phyloP scores from a whole-genome alignment of 2,888 invertebrate genomes.

The Aleiodes alternator region DNA sequence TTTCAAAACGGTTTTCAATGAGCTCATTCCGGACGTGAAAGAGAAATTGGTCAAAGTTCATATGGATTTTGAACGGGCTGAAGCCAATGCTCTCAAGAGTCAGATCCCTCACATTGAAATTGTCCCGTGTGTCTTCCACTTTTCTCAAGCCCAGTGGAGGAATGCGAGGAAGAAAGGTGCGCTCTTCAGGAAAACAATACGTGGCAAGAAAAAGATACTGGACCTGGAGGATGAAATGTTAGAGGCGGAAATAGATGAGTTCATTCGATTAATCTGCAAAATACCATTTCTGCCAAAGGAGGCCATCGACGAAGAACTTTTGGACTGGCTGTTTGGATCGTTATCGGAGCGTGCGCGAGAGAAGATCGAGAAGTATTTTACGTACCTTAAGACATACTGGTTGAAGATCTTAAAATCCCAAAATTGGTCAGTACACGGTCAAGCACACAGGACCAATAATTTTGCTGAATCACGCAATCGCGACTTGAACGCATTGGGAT shows the following conservation, averaged over 20 bases:
- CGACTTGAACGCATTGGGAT: neutral
- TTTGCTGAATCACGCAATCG: neutral
- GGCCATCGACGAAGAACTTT: neutral
- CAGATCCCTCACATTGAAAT: neutral
- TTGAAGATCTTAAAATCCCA: neutral
- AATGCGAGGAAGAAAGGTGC: slow-evolving; percentile 1
- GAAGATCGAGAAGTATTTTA: neutral
- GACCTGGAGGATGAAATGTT: neutral
- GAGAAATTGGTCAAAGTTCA: neutral
- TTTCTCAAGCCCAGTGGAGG: neutral
- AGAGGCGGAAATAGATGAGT: neutral
- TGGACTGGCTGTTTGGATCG: too few species aligned
- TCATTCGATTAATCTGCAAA: neutral
- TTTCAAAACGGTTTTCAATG: neutral
- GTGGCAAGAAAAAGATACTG: neutral
- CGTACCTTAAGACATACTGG: neutral
- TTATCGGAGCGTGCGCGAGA: too few species aligned
- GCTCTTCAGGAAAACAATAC: neutral
- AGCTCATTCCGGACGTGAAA: neutral
- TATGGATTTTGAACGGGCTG: neutral
- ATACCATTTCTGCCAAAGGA: neutral
- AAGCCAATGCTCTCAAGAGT: neutral
- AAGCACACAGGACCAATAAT: slow-evolving; percentile 5
- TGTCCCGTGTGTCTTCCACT: slow-evolving; percentile 1
- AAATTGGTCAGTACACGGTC: neutral